A percentile compares a stretch with the other conserved stretches of the same genome.
Conservation (phyloP, 2,888 invertebrate species). For the Drosophila rellima region DNA sequence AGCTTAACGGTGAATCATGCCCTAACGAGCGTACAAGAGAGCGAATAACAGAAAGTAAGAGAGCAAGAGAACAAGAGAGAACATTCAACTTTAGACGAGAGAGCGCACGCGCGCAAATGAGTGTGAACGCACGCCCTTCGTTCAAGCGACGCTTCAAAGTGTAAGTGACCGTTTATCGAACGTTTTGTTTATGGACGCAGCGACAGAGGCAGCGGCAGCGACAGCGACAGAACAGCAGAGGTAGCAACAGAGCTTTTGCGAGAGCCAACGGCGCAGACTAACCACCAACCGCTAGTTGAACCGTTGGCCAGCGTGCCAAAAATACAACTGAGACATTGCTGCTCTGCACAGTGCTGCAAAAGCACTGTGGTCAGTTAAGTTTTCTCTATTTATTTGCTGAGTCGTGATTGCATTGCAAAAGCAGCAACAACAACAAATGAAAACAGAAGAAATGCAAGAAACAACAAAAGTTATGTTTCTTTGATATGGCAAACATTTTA, state of each 20-base stretch:
- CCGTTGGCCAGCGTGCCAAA: conserved; percentile 79
- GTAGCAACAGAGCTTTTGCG: conserved; percentile 4
- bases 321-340: conserved; percentile 63
- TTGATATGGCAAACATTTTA: not conserved
- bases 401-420: conserved; percentile 59
- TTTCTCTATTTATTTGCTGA: conserved; percentile 29
- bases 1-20: conserved; percentile 73
- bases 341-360: conserved; percentile 37
- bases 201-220: conserved; percentile 3
- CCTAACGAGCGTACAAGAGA: conserved; percentile 43
- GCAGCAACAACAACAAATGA: conserved; percentile 13
- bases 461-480: not conserved
- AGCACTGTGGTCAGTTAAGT: conserved; percentile 42
- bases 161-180: conserved; percentile 38
- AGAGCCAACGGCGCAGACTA: conserved; percentile 58
- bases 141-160: conserved; percentile 5
- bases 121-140: conserved; percentile 33
- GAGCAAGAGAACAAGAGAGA: not conserved
- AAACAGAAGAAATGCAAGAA: conserved; percentile 42
- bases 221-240: conserved; percentile 15
- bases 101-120: conserved; percentile 15
- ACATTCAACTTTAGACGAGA: conserved; percentile 1
- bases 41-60: not conserved
- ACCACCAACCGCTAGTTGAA: conserved; percentile 69
- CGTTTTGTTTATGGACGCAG: conserved; percentile 9